Percentiles rank a stretch among this genome's conserved stretches.
Evolutionary conservation across 1,140 invertebrate genomes (phyloP).

Genomic region (Chymomyza costata): DNA sequence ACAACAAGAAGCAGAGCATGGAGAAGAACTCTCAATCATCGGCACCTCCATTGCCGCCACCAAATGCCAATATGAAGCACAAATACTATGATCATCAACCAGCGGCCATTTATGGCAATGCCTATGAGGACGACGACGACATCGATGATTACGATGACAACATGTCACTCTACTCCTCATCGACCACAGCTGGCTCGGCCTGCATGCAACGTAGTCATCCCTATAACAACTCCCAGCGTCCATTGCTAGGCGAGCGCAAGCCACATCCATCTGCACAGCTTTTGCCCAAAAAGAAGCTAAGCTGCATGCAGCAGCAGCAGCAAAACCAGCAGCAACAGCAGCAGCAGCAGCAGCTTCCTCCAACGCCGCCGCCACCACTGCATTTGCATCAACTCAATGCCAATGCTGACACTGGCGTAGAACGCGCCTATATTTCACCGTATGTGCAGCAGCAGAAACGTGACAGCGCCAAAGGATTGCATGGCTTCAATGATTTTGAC

Average conservation of each 20-base stretch:
- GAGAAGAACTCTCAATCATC: slow-evolving; percentile 11
- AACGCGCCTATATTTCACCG: slow-evolving; percentile 45
- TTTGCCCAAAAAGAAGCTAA: slow-evolving; percentile 34
- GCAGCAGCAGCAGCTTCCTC: slow-evolving; percentile 25
- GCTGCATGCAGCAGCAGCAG: slow-evolving; percentile 5
- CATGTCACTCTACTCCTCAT: slow-evolving; percentile 36
- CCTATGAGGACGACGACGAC: slow-evolving; percentile 35
- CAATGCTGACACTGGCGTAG: slow-evolving; percentile 1
- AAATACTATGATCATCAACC: slow-evolving; percentile 45
- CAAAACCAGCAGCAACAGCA: slow-evolving; percentile 5
- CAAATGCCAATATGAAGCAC: slow-evolving; percentile 47
- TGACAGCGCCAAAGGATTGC: slow-evolving; percentile 62
- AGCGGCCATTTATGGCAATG: slow-evolving; percentile 34
- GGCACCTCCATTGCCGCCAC: slow-evolving; percentile 45
- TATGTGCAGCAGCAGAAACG: slow-evolving; percentile 68
- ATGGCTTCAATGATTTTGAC: slow-evolving; percentile 72
- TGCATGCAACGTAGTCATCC: slow-evolving; percentile 63
- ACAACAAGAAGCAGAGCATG: too few relatives aligned
- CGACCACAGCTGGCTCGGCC: slow-evolving; percentile 21
- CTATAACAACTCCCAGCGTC: slow-evolving; percentile 63
- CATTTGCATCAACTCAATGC: too few relatives aligned
- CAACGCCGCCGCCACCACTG: slow-evolving; percentile 3
- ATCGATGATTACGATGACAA: slow-evolving; percentile 56
- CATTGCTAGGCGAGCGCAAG: slow-evolving; percentile 54
- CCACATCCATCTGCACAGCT: slow-evolving; percentile 21